Evolutionary conservation across 1,140 invertebrate species (phyloP).

Genomic region (Papilio polytes): DNA sequence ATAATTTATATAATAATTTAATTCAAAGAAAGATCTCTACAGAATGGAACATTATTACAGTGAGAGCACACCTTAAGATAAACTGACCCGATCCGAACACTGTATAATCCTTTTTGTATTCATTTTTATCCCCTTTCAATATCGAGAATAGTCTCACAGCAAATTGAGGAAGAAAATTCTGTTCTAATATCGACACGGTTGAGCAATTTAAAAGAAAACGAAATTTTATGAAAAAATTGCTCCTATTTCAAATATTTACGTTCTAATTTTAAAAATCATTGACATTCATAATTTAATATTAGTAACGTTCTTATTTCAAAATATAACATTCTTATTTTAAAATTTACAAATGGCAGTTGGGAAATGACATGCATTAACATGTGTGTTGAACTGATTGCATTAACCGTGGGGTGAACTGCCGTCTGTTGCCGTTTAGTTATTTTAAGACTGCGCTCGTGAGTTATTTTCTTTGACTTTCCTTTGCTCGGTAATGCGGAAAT

Average conservation of each 20-base stretch:
- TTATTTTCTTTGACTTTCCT: constrained; percentile 37
- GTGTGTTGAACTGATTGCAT: constrained; percentile 27
- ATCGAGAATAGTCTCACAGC: neutral
- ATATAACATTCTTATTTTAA: neutral
- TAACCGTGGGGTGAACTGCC: constrained; percentile 13
- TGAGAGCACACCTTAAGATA: neutral
- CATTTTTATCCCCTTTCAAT: neutral
- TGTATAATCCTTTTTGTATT: constrained; percentile 3
- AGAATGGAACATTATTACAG: neutral
- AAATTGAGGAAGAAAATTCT: neutral
- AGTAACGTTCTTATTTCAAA: neutral
- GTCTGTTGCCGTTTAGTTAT: constrained; percentile 37
- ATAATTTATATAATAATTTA: neutral
- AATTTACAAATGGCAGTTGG: constrained; percentile 7
- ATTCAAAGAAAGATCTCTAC: neutral
- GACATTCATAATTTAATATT: too few relatives aligned
- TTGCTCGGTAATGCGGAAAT: constrained; percentile 39
- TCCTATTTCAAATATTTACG: too few relatives aligned
- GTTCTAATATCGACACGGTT: neutral
- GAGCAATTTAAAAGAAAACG: neutral
- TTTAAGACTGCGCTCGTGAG: constrained; percentile 36
- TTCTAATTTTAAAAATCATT: too few relatives aligned
- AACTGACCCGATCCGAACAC: neutral
- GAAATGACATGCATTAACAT: constrained; percentile 27
- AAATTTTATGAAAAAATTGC: neutral